A percentile compares a stretch with the other conserved stretches of the same genome.
Conservation (phyloP, 2,888 invertebrate species). For the Philhelius pedissequus region DNA sequence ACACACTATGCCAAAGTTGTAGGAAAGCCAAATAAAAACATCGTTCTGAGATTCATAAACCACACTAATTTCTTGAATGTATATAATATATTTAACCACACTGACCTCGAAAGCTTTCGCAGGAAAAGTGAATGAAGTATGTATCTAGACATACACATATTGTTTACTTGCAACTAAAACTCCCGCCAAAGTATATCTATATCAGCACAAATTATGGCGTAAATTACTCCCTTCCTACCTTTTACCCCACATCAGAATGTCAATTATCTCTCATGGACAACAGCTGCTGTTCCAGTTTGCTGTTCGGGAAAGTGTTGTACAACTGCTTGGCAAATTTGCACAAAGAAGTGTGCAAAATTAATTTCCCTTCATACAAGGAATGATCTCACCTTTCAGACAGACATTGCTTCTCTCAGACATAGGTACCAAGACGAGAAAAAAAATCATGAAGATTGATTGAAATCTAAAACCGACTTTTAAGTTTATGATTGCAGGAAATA, state of each 20-base stretch:
- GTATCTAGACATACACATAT: too few relatives aligned
- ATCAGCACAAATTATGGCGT: conserved; percentile 12
- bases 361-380: not conserved
- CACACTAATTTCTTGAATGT: not conserved
- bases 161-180: not conserved
- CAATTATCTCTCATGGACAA: conserved; percentile 54
- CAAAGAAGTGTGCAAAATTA: conserved; percentile 9
- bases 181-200: not conserved
- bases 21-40: not conserved
- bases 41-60: not conserved
- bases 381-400: conserved; percentile 28
- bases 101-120: conserved; percentile 38
- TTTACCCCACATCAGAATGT: not conserved
- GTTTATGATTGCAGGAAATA: conserved; percentile 51
- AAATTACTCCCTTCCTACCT: not conserved
- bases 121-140: not conserved
- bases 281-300: conserved; percentile 49
- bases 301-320: conserved; percentile 44
- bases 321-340: conserved; percentile 6
- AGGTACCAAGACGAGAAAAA: too few relatives aligned
- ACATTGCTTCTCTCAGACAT: not conserved
- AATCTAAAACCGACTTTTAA: conserved; percentile 32
- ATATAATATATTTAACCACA: conserved; percentile 14
- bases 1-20: not conserved
- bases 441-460: conserved; percentile 25